Percentiles rank a stretch among this genome's conserved stretches.
Evolutionary conservation across 2,113 vertebrate species (phyloP).

Genomic region (Pelmatolapia mariae): DNA sequence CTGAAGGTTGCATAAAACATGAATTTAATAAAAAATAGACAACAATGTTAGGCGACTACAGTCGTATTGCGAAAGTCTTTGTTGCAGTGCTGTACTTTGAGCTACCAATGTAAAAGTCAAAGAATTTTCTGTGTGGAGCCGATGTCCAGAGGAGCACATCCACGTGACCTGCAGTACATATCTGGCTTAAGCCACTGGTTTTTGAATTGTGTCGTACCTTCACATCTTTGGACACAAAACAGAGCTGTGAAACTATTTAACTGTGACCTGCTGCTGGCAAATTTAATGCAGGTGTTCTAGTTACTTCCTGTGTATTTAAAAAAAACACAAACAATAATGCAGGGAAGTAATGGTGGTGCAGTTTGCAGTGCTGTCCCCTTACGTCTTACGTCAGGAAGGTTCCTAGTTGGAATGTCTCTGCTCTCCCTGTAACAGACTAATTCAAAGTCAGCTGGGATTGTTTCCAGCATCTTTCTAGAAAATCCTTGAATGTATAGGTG

Average conservation of each 20-base stretch:
- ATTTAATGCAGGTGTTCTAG: not conserved
- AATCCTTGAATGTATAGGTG: not conserved
- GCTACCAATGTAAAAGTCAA: not conserved
- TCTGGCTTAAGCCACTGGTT: not conserved
- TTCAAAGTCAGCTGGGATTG: not conserved
- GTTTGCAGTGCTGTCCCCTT: not conserved
- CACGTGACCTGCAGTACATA: not conserved
- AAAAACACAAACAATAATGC: not conserved
- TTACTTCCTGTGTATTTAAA: not conserved
- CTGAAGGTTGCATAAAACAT: not conserved
- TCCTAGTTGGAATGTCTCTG: not conserved
- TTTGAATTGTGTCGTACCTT: not conserved
- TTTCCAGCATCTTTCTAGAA: not conserved
- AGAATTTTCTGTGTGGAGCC: not conserved
- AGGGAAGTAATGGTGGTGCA: not conserved
- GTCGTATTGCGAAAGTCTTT: not conserved
- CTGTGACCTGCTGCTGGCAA: not conserved
- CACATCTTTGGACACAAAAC: not conserved
- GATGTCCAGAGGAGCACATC: not conserved
- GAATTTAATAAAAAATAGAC: not conserved
- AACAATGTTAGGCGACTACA: not conserved
- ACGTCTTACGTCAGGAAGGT: not conserved
- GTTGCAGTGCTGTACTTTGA: not conserved
- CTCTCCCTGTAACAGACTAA: not conserved
- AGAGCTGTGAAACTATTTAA: not conserved